Evolutionary conservation across 2,888 invertebrate genomes (phyloP).

Genomic region (Erebia aethiops): DNA sequence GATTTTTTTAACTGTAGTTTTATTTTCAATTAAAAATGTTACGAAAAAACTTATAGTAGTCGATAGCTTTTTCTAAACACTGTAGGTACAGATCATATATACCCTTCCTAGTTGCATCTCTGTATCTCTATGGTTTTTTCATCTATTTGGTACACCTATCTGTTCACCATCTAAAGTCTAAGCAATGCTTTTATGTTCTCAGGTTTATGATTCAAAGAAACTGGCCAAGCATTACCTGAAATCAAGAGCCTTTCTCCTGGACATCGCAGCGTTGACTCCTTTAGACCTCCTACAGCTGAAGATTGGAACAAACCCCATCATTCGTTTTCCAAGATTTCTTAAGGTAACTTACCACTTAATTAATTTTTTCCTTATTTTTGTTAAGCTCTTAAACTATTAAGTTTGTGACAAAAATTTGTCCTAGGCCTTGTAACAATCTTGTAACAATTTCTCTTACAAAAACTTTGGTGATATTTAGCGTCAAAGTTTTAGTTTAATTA

Average conservation of each 20-base stretch:
- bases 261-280: conserved; percentile 91
- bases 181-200: conserved; percentile 26
- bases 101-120: no score
- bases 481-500: background rate
- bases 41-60: no score
- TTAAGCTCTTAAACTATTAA: background rate
- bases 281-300: conserved; percentile 93
- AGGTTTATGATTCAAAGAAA: conserved; percentile 95
- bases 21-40: no score
- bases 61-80: no score
- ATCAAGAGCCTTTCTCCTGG: conserved; percentile 92
- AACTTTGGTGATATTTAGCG: background rate
- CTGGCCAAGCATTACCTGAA: conserved; percentile 94
- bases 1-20: no score
- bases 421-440: background rate
- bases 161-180: background rate
- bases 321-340: conserved; percentile 93
- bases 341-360: conserved; percentile 81
- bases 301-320: conserved; percentile 92
- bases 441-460: background rate
- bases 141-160: no score
- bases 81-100: no score
- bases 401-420: background rate
- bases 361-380: background rate
- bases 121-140: no score